A percentile compares a stretch with the other conserved stretches of the same genome.
Evolutionary conservation across 2,888 invertebrate species (phyloP).

Genomic region (Apeira syringaria): DNA sequence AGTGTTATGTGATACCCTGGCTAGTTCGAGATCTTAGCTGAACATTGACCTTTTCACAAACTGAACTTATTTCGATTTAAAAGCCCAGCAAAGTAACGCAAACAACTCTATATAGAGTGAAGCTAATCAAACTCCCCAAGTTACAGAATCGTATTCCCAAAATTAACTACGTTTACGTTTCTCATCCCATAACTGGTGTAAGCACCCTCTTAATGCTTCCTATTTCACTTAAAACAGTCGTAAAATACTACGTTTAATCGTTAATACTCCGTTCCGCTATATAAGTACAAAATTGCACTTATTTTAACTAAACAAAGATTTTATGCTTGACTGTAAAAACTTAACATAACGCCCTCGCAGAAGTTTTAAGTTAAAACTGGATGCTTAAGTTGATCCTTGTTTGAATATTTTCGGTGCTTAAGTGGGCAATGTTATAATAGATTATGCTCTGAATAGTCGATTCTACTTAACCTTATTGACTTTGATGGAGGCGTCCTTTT

Average conservation of each 20-base stretch:
- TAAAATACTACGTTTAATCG: constrained; percentile 25
- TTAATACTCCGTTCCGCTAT: constrained; percentile 15
- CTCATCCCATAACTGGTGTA: constrained; percentile 1
- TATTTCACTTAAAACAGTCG: constrained; percentile 21
- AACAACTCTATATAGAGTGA: background rate
- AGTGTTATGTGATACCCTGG: too few relatives aligned
- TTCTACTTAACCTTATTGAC: constrained; percentile 10
- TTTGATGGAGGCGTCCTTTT: constrained; percentile 4
- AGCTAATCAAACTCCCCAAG: background rate
- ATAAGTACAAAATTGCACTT: constrained; percentile 31
- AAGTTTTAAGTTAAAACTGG: constrained; percentile 36
- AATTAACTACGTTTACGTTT: constrained; percentile 1
- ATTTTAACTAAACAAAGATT: constrained; percentile 43
- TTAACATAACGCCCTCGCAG: constrained; percentile 34
- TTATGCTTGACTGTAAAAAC: constrained; percentile 36
- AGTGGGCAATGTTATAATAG: constrained; percentile 26
- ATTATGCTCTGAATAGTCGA: constrained; percentile 28
- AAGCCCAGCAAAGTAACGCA: too few relatives aligned
- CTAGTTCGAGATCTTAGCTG: too few relatives aligned
- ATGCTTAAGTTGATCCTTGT: constrained; percentile 35
- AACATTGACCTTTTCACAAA: too few relatives aligned
- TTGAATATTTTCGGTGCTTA: constrained; percentile 29
- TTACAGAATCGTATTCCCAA: background rate
- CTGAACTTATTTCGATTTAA: too few relatives aligned
- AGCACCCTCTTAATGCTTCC: constrained; percentile 17